Evolutionary conservation across 2,113 vertebrate genomes (phyloP), one percentile per base, ranked within the genome.

Genomic region (Dolichotis patagonum): DNA sequence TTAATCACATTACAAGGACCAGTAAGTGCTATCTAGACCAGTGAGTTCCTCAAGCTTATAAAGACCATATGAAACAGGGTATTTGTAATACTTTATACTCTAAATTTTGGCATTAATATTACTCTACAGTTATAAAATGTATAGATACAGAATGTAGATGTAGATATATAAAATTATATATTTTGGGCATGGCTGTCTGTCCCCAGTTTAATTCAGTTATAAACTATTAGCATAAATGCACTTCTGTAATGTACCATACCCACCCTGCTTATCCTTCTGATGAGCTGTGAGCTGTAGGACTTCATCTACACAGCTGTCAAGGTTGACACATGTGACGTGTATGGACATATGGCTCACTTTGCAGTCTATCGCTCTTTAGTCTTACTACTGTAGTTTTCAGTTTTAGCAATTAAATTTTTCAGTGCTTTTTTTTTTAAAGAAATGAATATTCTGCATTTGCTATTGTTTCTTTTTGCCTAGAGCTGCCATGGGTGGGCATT

Each of bases 371-470:
- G 4, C 17, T 77, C 1, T 14, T 88, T 93, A 71, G 43, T 10
- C 41, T 94, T 78, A 65, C 28, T 49, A 49, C 77, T 67, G 35
- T 46, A 30, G 30, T 81, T 81, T 32, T 93, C 6, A 63, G 9
- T 81, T 88, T 88, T 86, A 38, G 77, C 46, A 88, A 60, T 95
- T 88, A 87, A 65, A 26, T 78, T 88, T 88, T 87, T 69, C 88
- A 35, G 6, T 67, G 26, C 75, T 41, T 24, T 91, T 73, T 9
- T 49, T 91, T 75, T 71, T 38, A 71, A 65, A 65, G n/a, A 90
- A 93, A 84, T 30, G 38, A 88, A 38, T 35, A 35, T 63, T 90
- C 94, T 92, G 12, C 30, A 91, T 63, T 46, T 73, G 54, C 9
- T 91, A 65, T 28, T 81, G 0, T 43, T 83, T 75, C 41, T 78